A percentile compares a stretch with the other conserved stretches of the same genome.
Conservation (phyloP, 2,113 vertebrate species). For the Physeter macrocephalus region DNA sequence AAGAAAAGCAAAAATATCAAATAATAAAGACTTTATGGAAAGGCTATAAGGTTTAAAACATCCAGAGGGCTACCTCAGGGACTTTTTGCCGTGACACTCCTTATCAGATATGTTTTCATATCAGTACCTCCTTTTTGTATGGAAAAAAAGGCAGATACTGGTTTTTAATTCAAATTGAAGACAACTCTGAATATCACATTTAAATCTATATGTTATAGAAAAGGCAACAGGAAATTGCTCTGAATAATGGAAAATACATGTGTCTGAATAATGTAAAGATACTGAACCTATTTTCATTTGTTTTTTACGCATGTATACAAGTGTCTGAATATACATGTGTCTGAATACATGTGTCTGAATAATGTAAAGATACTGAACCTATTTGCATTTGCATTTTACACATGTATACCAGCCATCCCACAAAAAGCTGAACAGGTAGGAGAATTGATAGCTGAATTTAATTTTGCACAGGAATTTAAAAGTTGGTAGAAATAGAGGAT, state of each 20-base stretch:
- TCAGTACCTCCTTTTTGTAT: background rate
- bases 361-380: conserved; percentile 58
- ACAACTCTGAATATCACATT: background rate
- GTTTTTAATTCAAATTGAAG: conserved; percentile 53
- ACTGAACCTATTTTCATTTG: conserved; percentile 46
- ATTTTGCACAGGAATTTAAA: conserved; percentile 47
- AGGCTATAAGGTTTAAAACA: background rate
- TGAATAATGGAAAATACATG: conserved; percentile 52
- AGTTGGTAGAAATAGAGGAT: conserved; percentile 18
- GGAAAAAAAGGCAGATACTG: background rate
- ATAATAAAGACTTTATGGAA: conserved; percentile 1
- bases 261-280: conserved; percentile 56
- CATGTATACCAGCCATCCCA: background rate
- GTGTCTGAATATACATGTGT: too few species aligned
- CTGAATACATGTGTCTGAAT: background rate
- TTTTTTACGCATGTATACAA: conserved; percentile 28
- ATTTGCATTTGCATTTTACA: conserved; percentile 53
- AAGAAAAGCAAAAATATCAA: background rate
- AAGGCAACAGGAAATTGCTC: conserved; percentile 61
- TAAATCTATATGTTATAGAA: conserved; percentile 29
- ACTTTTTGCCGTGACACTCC: background rate
- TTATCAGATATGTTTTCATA: conserved; percentile 26
- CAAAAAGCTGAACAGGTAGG: background rate
- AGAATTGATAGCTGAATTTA: conserved; percentile 27
- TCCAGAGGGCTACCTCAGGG: background rate